These are phyloP conservation scores for Argyresthia goedartella DNA, from an alignment of 2,888 invertebrate species.

Conservation along the genomic window DNA sequence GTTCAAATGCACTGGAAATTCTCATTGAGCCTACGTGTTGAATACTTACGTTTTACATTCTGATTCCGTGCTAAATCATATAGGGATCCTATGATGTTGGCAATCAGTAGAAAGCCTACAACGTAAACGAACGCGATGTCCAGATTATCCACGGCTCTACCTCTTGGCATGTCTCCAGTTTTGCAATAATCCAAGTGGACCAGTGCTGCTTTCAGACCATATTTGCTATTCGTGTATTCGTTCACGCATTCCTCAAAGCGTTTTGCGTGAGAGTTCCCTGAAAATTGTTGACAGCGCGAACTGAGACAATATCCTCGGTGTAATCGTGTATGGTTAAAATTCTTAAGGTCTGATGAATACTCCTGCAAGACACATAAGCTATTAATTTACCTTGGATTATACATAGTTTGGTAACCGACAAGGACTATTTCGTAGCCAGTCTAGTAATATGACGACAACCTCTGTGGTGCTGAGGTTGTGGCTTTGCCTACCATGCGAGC, in stretches of 20 bases:
- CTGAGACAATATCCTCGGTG: conserved; percentile 51
- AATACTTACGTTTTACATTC: conserved; percentile 24
- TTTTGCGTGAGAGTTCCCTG: conserved; percentile 12
- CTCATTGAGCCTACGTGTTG: too few species aligned
- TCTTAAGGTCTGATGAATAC: conserved; percentile 26
- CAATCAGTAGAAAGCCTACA: conserved; percentile 14
- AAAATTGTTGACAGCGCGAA: conserved; percentile 26
- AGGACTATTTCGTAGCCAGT: not conserved
- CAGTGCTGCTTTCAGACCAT: not conserved
- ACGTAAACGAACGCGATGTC: conserved; percentile 20
- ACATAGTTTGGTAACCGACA: not conserved
- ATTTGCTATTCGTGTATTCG: not conserved
- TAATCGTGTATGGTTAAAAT: conserved; percentile 40
- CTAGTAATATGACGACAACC: too few species aligned
- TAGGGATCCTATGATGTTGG: conserved; percentile 29
- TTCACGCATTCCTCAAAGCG: conserved; percentile 6
- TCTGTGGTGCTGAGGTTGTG: too few species aligned
- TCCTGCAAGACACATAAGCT: conserved; percentile 21
- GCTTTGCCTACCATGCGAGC: too few species aligned
- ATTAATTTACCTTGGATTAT: too few species aligned
- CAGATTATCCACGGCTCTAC: conserved; percentile 15
- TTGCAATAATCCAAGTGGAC: conserved; percentile 5
- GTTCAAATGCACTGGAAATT: too few species aligned
- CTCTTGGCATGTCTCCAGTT: not conserved
- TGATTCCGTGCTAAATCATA: conserved; percentile 17